Evolutionary conservation across 2,797 vertebrate genomes (phyloP).

Genomic region (Leptoclinus maculatus): DNA sequence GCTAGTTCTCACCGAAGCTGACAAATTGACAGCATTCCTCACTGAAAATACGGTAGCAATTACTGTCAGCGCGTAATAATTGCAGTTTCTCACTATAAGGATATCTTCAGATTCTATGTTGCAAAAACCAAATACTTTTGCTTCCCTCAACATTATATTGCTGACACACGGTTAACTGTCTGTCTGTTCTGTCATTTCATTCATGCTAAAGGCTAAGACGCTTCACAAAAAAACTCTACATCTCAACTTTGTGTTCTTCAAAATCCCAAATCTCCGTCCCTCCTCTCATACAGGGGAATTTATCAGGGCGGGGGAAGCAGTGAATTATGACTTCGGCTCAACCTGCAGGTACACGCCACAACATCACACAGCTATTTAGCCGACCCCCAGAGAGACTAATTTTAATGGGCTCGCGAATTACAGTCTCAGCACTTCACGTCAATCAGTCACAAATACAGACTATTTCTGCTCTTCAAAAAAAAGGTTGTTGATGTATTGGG

Average conservation of each 20-base stretch:
- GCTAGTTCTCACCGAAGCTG: neutral
- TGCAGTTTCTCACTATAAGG: slow-evolving; percentile 3
- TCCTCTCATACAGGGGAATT: slow-evolving; percentile 32
- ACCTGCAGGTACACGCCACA: slow-evolving; percentile 60
- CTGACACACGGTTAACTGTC: neutral
- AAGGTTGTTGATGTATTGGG: slow-evolving; percentile 18
- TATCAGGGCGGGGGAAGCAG: slow-evolving; percentile 40
- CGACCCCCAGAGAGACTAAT: slow-evolving; percentile 56
- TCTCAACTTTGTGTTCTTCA: neutral
- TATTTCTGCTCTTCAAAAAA: slow-evolving; percentile 15
- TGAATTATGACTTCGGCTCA: slow-evolving; percentile 45
- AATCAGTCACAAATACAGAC: slow-evolving; percentile 35
- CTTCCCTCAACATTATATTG: neutral
- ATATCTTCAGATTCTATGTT: neutral
- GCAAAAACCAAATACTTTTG: neutral
- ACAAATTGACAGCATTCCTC: slow-evolving; percentile 50
- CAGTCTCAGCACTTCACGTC: slow-evolving; percentile 21
- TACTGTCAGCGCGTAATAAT: slow-evolving; percentile 44
- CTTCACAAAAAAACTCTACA: neutral
- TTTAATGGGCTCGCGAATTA: slow-evolving; percentile 57
- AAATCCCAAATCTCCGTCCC: neutral
- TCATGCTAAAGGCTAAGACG: neutral
- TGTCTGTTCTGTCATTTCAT: too few relatives aligned
- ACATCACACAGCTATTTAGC: slow-evolving; percentile 52
- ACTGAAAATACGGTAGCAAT: slow-evolving; percentile 39